These are phyloP conservation scores for Leucopsar rothschildi DNA, from an alignment of 2,113 vertebrate species.

Conservation along the genomic window DNA sequence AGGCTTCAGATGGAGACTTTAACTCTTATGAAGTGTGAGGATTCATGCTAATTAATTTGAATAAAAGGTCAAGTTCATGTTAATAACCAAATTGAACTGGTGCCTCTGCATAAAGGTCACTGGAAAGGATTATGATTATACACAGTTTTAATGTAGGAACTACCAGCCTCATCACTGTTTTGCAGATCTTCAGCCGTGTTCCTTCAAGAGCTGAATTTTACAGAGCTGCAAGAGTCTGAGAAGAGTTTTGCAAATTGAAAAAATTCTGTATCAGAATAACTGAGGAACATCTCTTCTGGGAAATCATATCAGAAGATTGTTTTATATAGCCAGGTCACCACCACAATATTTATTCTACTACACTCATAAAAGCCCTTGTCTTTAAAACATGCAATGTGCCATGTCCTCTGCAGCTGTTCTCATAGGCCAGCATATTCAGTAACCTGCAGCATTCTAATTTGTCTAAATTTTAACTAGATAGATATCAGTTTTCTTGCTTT, in stretches of 20 bases:
- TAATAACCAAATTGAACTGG: not conserved
- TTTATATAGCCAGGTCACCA: not conserved
- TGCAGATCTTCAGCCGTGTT: not conserved
- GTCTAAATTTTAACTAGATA: not conserved
- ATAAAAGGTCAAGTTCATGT: constrained; percentile 11
- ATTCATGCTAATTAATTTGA: constrained; percentile 8
- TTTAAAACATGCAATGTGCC: not conserved
- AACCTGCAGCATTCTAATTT: not conserved
- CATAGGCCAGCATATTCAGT: not conserved
- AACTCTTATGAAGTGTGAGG: not conserved
- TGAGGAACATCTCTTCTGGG: not conserved
- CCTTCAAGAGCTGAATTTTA: not conserved
- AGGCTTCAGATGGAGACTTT: not conserved
- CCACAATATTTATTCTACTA: not conserved
- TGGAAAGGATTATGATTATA: not conserved
- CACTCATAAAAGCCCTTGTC: not conserved
- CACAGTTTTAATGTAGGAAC: not conserved
- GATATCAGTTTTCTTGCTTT: not conserved
- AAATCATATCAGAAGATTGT: not conserved
- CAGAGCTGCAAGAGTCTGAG: not conserved
- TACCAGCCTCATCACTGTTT: not conserved
- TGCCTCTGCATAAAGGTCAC: not conserved
- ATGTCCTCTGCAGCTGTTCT: not conserved
- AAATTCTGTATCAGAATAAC: not conserved
- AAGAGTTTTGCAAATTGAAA: not conserved